These are phyloP conservation scores for Scylla paramamosain DNA, from an alignment of 1,140 invertebrate species.

Conservation along the genomic window DNA sequence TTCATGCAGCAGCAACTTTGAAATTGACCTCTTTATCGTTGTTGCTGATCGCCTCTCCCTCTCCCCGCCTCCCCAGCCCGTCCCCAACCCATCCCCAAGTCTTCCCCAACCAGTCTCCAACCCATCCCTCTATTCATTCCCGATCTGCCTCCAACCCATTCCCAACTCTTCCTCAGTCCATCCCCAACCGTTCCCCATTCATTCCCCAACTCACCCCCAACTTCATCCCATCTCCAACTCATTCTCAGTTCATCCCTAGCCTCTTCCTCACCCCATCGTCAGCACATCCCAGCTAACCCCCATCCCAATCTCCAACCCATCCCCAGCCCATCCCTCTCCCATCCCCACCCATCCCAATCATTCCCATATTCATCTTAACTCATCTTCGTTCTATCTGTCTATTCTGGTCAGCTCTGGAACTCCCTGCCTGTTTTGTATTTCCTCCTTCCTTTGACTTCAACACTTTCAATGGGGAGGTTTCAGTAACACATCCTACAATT, in stretches of 20 bases:
- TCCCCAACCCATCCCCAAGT: background rate
- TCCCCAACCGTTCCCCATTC: background rate
- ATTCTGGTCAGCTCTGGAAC: background rate
- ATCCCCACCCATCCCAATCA: background rate
- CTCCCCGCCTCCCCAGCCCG: background rate
- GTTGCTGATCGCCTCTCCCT: background rate
- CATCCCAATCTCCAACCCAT: too few relatives aligned
- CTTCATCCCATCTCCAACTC: too few relatives aligned
- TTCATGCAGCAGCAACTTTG: conserved; percentile 51
- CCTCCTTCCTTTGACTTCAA: background rate
- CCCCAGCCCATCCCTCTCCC: background rate
- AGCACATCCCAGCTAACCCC: too few relatives aligned
- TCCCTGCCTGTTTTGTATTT: background rate
- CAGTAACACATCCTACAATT: background rate
- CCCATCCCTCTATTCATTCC: too few relatives aligned
- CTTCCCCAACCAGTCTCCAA: too few relatives aligned
- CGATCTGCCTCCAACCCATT: background rate
- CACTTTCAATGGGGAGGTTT: too few relatives aligned
- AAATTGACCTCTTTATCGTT: conserved; percentile 59
- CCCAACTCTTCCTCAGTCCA: background rate
- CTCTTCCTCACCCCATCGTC: too few relatives aligned
- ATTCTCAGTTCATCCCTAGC: too few relatives aligned
- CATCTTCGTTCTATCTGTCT: too few relatives aligned
- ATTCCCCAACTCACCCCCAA: background rate
- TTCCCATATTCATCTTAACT: too few relatives aligned